Conservation (phyloP, 2,888 invertebrate genomes). For the Aphrophora alni region DNA sequence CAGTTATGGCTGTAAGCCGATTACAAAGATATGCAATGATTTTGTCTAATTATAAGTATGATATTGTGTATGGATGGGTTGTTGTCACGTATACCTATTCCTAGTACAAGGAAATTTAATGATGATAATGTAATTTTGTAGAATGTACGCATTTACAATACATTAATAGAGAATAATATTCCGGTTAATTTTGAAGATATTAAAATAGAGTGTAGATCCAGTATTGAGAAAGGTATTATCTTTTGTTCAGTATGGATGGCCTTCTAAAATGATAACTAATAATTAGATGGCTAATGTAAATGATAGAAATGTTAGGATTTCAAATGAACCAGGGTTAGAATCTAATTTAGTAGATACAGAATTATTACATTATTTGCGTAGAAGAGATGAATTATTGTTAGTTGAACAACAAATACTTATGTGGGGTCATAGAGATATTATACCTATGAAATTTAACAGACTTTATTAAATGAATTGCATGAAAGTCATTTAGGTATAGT, state of each 20-base stretch:
- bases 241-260: slow-evolving; percentile 21
- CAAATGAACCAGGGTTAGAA: not conserved
- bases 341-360: not conserved
- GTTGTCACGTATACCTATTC: slow-evolving; percentile 15
- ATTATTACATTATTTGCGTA: slow-evolving; percentile 14
- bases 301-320: not conserved
- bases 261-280: not conserved
- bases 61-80: slow-evolving; percentile 10
- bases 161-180: slow-evolving; percentile 9
- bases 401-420: slow-evolving; percentile 18
- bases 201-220: not conserved
- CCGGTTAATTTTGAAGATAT: slow-evolving; percentile 21
- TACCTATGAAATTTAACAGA: not conserved
- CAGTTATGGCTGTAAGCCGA: slow-evolving; percentile 10
- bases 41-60: slow-evolving; percentile 20
- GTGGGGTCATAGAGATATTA: slow-evolving; percentile 25
- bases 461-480: slow-evolving; percentile 12
- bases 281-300: too few relatives aligned
- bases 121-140: not conserved
- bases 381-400: slow-evolving; percentile 4
- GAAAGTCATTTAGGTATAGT: slow-evolving; percentile 25
- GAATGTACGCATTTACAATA: slow-evolving; percentile 18
- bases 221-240: slow-evolving; percentile 9
- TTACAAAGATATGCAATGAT: slow-evolving; percentile 27
- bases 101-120: not conserved